These are phyloP conservation scores for Anguilla japonica DNA, from an alignment of 2,113 vertebrate genomes.

Conservation along the genomic window DNA sequence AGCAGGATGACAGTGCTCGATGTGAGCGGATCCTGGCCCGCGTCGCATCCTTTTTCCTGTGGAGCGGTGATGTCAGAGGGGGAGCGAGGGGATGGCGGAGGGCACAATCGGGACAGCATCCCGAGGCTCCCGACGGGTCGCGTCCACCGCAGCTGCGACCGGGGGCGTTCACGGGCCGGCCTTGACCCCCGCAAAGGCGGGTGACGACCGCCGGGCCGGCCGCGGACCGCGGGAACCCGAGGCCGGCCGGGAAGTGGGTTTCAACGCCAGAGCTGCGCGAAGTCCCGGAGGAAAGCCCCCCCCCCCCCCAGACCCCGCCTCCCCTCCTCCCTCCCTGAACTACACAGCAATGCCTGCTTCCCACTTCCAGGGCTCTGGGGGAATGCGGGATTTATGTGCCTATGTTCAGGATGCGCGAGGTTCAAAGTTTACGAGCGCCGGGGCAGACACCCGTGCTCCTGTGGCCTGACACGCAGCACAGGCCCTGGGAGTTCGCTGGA, in stretches of 20 bases:
- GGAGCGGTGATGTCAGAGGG: slow-evolving; percentile 53
- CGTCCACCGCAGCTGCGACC: slow-evolving; percentile 34
- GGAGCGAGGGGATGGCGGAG: neutral
- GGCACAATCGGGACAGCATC: neutral
- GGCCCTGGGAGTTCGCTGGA: neutral
- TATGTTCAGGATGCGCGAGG: slow-evolving; percentile 38
- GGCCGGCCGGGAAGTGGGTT: slow-evolving; percentile 44
- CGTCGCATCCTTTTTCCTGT: slow-evolving; percentile 61
- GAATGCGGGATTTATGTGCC: slow-evolving; percentile 42
- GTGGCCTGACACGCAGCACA: neutral
- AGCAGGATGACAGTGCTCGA: slow-evolving; percentile 41
- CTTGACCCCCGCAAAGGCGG: slow-evolving; percentile 46
- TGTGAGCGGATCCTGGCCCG: slow-evolving; percentile 58
- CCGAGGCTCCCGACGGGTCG: slow-evolving; percentile 23
- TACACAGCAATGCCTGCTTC: slow-evolving; percentile 45
- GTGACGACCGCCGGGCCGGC: slow-evolving; percentile 33
- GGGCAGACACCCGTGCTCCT: neutral
- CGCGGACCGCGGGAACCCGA: slow-evolving; percentile 42
- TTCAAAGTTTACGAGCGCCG: slow-evolving; percentile 34
- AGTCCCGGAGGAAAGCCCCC: neutral
- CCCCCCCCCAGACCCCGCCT: neutral
- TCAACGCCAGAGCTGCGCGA: slow-evolving; percentile 39
- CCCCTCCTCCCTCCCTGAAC: neutral
- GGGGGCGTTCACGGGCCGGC: slow-evolving; percentile 27
- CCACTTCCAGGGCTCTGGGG: slow-evolving; percentile 14